Conservation (phyloP, 2,797 vertebrate species). For the Mormyrops attenuatus region DNA sequence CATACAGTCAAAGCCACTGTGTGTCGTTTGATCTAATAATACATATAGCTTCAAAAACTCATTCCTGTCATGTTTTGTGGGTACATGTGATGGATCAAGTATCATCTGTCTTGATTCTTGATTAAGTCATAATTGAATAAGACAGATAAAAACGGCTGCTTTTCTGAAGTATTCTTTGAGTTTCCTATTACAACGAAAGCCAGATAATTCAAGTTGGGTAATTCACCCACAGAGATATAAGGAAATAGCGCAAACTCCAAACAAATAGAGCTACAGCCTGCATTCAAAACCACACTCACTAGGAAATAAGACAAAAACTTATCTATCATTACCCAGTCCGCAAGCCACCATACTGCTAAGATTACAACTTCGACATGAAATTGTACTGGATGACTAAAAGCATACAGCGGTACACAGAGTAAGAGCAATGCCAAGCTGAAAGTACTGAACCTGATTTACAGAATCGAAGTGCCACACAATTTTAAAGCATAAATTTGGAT, state of each 20-base stretch:
- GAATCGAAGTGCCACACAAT: background rate
- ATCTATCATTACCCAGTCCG: background rate
- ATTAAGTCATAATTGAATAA: background rate
- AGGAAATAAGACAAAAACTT: background rate
- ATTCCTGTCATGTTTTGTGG: background rate
- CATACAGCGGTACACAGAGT: background rate
- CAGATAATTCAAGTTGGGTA: background rate
- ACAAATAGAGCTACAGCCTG: background rate
- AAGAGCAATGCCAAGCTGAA: background rate
- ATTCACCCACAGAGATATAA: background rate
- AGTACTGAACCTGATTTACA: background rate
- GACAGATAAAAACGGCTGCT: background rate
- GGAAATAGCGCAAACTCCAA: background rate
- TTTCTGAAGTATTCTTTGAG: background rate
- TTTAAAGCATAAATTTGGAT: slow-evolving; percentile 2
- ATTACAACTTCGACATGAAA: background rate
- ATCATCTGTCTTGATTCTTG: background rate
- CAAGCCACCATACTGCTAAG: background rate
- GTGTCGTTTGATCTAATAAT: background rate
- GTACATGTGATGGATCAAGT: background rate
- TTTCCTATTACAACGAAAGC: background rate
- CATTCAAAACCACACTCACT: background rate
- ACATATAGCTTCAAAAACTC: background rate
- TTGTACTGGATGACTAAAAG: slow-evolving; percentile 1
- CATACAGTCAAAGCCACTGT: background rate